Evolutionary conservation across 2,113 vertebrate genomes (phyloP).

Genomic region (Nibea coibor): DNA sequence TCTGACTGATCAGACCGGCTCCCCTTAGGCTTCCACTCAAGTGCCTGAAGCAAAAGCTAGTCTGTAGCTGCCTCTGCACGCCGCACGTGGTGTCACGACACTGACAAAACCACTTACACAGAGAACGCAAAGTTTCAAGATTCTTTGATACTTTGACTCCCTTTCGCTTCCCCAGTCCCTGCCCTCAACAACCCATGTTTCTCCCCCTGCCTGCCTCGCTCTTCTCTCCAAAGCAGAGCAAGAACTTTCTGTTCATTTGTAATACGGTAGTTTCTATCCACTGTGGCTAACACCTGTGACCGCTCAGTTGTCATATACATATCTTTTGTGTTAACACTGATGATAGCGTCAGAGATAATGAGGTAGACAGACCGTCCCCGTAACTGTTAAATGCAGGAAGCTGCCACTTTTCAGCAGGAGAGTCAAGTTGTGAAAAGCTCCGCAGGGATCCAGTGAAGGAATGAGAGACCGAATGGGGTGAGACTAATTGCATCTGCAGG

Average conservation of each 20-base stretch:
- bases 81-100: slow-evolving; percentile 43
- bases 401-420: slow-evolving; percentile 28
- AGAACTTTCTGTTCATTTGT: slow-evolving; percentile 24
- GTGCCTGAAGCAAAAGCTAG: slow-evolving; percentile 67
- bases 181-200: slow-evolving; percentile 25
- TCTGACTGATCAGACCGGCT: slow-evolving; percentile 49
- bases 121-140: slow-evolving; percentile 55
- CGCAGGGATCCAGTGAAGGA: slow-evolving; percentile 39
- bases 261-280: background rate
- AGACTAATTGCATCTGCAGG: slow-evolving; percentile 58
- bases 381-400: slow-evolving; percentile 19
- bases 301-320: background rate
- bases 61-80: slow-evolving; percentile 45
- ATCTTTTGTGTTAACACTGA: slow-evolving; percentile 11
- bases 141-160: slow-evolving; percentile 41
- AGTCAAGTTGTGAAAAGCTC: slow-evolving; percentile 37
- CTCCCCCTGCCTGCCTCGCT: slow-evolving; percentile 5
- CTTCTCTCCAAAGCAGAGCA: slow-evolving; percentile 1
- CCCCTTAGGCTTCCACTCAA: slow-evolving; percentile 66
- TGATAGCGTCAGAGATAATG: slow-evolving; percentile 9
- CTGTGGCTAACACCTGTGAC: background rate
- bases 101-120: slow-evolving; percentile 60
- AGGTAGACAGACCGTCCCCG: background rate
- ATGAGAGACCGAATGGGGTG: slow-evolving; percentile 41
- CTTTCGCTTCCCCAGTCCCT: slow-evolving; percentile 5